Base-by-base conservation (phyloP, 2,797 vertebrate species). In the Leptoclinus maculatus region DNA sequence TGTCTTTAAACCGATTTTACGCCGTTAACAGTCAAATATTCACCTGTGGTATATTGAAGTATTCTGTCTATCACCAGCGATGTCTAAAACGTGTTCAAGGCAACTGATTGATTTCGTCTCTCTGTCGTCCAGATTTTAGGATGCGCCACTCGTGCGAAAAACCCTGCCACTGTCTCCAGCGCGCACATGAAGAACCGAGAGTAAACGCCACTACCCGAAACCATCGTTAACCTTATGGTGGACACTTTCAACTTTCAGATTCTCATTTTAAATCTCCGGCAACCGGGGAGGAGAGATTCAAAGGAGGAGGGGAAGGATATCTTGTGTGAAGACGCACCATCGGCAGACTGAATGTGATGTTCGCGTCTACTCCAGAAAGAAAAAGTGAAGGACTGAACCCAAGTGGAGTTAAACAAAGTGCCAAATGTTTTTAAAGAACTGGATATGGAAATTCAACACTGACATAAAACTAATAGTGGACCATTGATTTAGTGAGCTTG, bases 101-200 rank as follows among this genome's bases (percentile, higher is more conserved):
- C 17, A 13, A 38, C 60, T 83, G 60, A 86, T 7, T n/a, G 23
- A 17, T 49, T 43, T 64, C 21, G 0, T 83, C 36, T 82, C 51
- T 79, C 27, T 80, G 41, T 51, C 70, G 45, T 81, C 34, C 72
- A 89, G 87, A 58, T 78, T 43, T 58, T 6, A 7, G 14, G 72
- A 66, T 64, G 86, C 77, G 82, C 76, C 60, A 39, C 70, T 79
- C 69, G 32, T 74, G 87, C 90, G 81, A 85, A 84, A 84, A 80
- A 38, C 7, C 6, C 39, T 25, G 66, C 76, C 72, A 57, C 71
- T 43, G 21, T 78, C 68, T 71, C 41, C 80, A 36, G 62, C 62
- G 67, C 81, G 84, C 78, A 16, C 74, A 47, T 25, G 71, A 71
- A 38, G 32, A 69, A 17, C 36, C 2, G 16, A 16, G 25, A 23